Conservation (phyloP, 2,888 invertebrate genomes). For the Rhabditoides inermis region DNA sequence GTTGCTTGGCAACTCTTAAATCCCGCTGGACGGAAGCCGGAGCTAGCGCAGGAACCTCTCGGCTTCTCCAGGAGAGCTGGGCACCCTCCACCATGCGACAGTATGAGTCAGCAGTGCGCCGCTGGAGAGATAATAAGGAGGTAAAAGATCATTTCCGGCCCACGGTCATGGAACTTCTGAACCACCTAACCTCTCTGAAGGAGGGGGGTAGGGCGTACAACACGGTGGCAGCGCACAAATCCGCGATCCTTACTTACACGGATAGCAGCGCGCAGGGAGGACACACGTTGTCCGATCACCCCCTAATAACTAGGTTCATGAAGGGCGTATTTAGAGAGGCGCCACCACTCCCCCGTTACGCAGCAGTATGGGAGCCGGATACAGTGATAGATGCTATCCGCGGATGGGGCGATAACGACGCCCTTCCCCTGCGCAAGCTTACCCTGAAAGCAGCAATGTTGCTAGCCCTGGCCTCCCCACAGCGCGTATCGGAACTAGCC, state of each 20-base stretch:
- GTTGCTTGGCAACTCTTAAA: not conserved
- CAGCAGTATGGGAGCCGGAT: not conserved
- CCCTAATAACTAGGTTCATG: not conserved
- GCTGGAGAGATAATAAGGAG: not conserved
- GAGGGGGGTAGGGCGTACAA: not conserved
- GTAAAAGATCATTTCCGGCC: not conserved
- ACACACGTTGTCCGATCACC: no score
- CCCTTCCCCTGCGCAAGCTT: not conserved
- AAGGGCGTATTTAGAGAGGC: not conserved
- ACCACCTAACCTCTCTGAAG: not conserved
- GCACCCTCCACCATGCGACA: not conserved
- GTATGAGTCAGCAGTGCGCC: not conserved
- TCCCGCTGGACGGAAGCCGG: not conserved
- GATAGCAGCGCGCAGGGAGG: no score
- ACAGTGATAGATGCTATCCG: not conserved
- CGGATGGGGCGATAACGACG: not conserved
- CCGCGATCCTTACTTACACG: not conserved
- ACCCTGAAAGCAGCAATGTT: not conserved
- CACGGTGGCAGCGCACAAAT: not conserved
- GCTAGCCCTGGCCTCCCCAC: not conserved
- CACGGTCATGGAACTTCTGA: not conserved
- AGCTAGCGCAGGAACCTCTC: not conserved
- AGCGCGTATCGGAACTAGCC: constrained; percentile 2
- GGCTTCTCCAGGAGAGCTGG: not conserved
- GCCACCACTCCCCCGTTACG: not conserved